Percentiles rank a stretch among this genome's conserved stretches.
Evolutionary conservation across 2,113 vertebrate species (phyloP).

Genomic region (Sturnira hondurensis): DNA sequence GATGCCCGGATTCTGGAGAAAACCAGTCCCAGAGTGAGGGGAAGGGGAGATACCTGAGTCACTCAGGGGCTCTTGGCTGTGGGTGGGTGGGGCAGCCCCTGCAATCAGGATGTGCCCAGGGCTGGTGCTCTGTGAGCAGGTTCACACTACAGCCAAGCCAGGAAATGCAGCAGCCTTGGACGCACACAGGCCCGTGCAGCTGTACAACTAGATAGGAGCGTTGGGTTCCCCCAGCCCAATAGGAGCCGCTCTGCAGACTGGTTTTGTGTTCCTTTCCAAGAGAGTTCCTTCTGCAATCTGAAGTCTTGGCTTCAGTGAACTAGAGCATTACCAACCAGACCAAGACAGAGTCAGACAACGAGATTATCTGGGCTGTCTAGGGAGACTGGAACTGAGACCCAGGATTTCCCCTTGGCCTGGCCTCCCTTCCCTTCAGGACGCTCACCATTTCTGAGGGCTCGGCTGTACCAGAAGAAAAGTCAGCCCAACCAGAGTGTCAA

Average conservation of each 20-base stretch:
- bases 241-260: background rate
- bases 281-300: background rate
- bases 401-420: background rate
- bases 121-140: background rate
- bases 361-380: background rate
- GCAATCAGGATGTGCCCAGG: background rate
- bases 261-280: background rate
- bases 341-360: background rate
- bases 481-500: background rate
- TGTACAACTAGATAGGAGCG: too few species aligned
- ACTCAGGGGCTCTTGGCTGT: background rate
- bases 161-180: background rate
- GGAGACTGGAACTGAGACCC: background rate
- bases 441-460: background rate
- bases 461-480: background rate
- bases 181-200: background rate
- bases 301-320: background rate
- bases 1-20: background rate
- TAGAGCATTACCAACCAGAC: background rate
- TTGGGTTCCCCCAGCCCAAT: background rate
- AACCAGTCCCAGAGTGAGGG: background rate
- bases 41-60: background rate
- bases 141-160: background rate
- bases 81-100: accelerated
- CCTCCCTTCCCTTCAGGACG: background rate